Conservation (phyloP, 2,797 vertebrate species). For the Kryptolebias ocellatus region DNA sequence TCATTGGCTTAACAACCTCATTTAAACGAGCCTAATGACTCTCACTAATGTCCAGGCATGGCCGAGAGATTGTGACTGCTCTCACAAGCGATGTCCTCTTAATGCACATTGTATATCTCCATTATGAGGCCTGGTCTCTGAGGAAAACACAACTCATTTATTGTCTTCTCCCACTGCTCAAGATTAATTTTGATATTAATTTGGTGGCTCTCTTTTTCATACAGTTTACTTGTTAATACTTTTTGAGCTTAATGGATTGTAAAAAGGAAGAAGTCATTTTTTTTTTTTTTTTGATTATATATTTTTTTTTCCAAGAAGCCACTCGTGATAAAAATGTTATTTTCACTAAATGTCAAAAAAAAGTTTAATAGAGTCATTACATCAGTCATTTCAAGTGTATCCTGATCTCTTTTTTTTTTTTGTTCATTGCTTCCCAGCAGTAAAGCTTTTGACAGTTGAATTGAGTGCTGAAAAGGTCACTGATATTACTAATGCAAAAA, state of each 20-base stretch:
- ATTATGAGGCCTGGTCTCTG: conserved; percentile 69
- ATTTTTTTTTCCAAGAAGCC: conserved; percentile 10
- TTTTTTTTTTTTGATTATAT: neutral
- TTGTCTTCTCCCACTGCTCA: conserved; percentile 41
- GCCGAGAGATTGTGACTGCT: conserved; percentile 73
- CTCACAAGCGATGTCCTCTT: conserved; percentile 68
- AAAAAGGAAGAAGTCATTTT: neutral
- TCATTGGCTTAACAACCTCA: conserved; percentile 80
- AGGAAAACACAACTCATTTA: conserved; percentile 72
- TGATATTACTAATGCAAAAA: conserved; percentile 58
- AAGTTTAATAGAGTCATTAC: conserved; percentile 25
- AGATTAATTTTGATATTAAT: conserved; percentile 46
- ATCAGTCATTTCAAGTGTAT: conserved; percentile 35
- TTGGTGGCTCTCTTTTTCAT: neutral
- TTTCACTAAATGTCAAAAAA: conserved; percentile 14
- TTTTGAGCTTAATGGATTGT: conserved; percentile 12
- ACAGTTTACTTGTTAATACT: conserved; percentile 25
- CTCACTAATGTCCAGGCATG: conserved; percentile 77
- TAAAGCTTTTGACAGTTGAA: conserved; percentile 44
- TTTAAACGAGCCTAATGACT: conserved; percentile 84
- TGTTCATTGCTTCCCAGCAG: conserved; percentile 19
- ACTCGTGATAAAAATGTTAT: conserved; percentile 6
- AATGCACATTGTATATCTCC: conserved; percentile 71
- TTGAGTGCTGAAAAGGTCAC: conserved; percentile 64
- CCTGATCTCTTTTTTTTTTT: conserved; percentile 12